Evolutionary conservation across 2,113 vertebrate genomes (phyloP).

Genomic region (Salvator merianae): DNA sequence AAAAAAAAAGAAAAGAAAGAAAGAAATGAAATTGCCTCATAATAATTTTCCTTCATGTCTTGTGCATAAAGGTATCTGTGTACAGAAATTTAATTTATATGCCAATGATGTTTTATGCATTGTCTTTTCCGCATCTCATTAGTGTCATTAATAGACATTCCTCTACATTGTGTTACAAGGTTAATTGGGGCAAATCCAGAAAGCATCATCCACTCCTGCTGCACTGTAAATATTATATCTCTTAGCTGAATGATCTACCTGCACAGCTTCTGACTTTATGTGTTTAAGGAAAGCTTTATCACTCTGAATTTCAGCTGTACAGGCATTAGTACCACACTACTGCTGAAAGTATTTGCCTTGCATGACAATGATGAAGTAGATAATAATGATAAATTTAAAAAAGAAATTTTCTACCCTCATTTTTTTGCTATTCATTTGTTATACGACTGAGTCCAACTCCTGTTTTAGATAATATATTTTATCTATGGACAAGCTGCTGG

Average conservation of each 20-base stretch:
- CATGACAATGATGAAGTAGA: not conserved
- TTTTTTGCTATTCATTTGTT: not conserved
- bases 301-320: conserved; percentile 24
- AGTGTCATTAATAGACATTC: conserved; percentile 87
- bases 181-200: conserved; percentile 93
- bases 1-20: not conserved
- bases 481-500: no score
- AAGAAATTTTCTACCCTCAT: no score
- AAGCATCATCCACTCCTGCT: conserved; percentile 69
- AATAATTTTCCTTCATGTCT: conserved; percentile 78
- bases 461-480: no score
- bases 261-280: conserved; percentile 59
- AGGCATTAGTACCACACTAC: conserved; percentile 42
- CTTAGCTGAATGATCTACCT: conserved; percentile 69
- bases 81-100: conserved; percentile 89
- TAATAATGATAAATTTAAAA: not conserved
- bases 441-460: no score
- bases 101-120: conserved; percentile 86
- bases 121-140: conserved; percentile 89
- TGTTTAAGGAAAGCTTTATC: conserved; percentile 60
- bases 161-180: conserved; percentile 90
- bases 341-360: not conserved
- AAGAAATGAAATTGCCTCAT: conserved; percentile 72
- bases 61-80: conserved; percentile 77
- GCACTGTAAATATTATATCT: conserved; percentile 82